Evolutionary conservation across 2,888 invertebrate species (phyloP), one percentile per base, ranked within the genome.

Genomic region (Stictocephala bisonia): DNA sequence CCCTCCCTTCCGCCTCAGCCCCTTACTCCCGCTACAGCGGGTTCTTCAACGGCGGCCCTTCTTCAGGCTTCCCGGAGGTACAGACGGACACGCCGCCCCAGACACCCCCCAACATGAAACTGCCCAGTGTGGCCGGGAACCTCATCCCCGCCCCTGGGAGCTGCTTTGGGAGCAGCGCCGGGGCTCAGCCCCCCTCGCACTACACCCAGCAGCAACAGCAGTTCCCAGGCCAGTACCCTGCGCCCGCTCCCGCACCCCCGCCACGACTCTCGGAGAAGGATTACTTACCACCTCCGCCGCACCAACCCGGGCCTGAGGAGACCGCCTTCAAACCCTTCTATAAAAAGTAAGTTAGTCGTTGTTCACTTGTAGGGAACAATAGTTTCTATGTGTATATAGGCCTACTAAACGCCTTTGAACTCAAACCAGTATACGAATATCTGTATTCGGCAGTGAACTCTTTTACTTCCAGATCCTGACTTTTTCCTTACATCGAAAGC

Each of bases 31-130:
- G 85, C 74, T 85, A 85, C 81, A 85, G 85, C 9, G 85, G 85
- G 1, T 85, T 85, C 79, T 80, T 75, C 75, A 77, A 75, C 70
- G 73, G 76, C 56, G 76, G 78, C 56, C 70, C 71, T 22, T 74
- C 75, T 31, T 90, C 92, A 85, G 91, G 93, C 83, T 94, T 94
- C 88, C 93, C 94, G 83, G 93, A 94, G 85, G 91, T 94, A 85
- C 91, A 86, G 83, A 90, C 93, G 80, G 96, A 96, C 86, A 96
- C 96, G 77, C 96, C 95, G 80, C 95, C 95, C 35, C 95, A 96
- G 86, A 96, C 96, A 79, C 96, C 96, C 79, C 96, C 96, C 83
- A 95, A 93, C 86, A 93, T 95, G 93, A 95, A 95, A 85, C 89
- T 94, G 82, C 92, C 93, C 82, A 92, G 91, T 84, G 91, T 91